phyloP scores from a whole-genome alignment of 2,797 vertebrate genomes.

The Cebuella pygmaea region DNA sequence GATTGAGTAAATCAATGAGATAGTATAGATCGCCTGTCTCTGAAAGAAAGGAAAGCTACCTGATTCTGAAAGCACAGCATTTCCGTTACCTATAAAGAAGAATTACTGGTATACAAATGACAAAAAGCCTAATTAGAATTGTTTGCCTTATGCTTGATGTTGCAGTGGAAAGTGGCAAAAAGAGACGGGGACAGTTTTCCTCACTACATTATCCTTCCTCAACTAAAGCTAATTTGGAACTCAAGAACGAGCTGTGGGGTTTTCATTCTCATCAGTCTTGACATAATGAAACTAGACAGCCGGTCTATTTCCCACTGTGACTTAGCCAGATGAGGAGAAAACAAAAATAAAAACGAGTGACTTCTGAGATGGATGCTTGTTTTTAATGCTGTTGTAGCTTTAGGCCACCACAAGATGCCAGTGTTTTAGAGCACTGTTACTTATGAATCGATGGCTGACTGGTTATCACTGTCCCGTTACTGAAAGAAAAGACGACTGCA shows the following conservation, averaged over 20 bases:
- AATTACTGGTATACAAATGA: conserved; percentile 7
- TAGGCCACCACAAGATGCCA: neutral
- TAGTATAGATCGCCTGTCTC: neutral
- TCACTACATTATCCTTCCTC: neutral
- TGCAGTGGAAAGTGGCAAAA: neutral
- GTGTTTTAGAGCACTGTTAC: neutral
- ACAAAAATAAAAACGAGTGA: neutral
- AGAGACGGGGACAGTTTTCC: neutral
- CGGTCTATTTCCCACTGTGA: neutral
- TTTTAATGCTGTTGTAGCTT: neutral
- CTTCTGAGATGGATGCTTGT: neutral
- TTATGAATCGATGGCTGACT: neutral
- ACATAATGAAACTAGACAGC: neutral
- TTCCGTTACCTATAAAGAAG: conserved; percentile 49
- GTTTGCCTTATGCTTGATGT: neutral
- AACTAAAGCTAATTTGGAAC: neutral
- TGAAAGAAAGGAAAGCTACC: conserved; percentile 50
- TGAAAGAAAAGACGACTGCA: neutral
- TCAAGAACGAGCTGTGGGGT: neutral
- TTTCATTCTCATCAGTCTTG: neutral
- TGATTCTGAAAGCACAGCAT: conserved; percentile 32
- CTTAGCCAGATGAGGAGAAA: neutral
- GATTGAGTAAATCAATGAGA: conserved; percentile 54
- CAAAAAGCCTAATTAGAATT: neutral
- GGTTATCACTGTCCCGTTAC: neutral